Evolutionary conservation across 1,140 invertebrate genomes (phyloP).

Genomic region (Drosophila tropicalis): DNA sequence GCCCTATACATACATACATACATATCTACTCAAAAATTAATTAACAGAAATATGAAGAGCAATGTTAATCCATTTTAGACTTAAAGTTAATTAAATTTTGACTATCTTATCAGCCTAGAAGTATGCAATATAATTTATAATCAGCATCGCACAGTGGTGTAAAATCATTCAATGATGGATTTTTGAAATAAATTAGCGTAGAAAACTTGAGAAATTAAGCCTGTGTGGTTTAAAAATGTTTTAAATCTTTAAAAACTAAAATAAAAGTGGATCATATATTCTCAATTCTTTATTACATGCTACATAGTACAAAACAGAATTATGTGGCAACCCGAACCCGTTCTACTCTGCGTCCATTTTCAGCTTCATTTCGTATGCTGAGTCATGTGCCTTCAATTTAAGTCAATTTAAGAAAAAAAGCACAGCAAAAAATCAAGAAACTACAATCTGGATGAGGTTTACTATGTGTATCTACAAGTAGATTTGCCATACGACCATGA

Average conservation of each 20-base stretch:
- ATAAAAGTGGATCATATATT: too few relatives aligned
- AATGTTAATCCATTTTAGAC: too few relatives aligned
- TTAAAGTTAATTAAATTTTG: too few relatives aligned
- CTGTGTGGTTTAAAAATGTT: too few relatives aligned
- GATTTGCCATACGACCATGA: not conserved
- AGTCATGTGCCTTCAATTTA: conserved; percentile 78
- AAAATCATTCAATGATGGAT: not conserved
- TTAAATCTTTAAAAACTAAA: too few relatives aligned
- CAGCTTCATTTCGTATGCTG: conserved; percentile 56
- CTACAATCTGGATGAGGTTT: conserved; percentile 42
- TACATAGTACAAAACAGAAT: conserved; percentile 10
- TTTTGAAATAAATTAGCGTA: too few relatives aligned
- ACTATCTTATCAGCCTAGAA: conserved; percentile 22
- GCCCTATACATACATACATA: too few relatives aligned
- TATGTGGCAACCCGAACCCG: conserved; percentile 11
- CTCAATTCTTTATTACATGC: not conserved
- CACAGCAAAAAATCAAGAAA: conserved; percentile 65
- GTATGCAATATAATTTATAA: conserved; percentile 51
- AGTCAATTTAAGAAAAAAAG: conserved; percentile 68
- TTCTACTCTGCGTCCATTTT: not conserved
- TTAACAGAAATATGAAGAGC: too few relatives aligned
- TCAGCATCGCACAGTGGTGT: conserved; percentile 30
- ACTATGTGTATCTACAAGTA: conserved; percentile 19
- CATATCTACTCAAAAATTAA: too few relatives aligned
- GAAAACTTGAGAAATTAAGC: too few relatives aligned